Conservation (phyloP, 2,113 vertebrate species). For the Capra hircus region DNA sequence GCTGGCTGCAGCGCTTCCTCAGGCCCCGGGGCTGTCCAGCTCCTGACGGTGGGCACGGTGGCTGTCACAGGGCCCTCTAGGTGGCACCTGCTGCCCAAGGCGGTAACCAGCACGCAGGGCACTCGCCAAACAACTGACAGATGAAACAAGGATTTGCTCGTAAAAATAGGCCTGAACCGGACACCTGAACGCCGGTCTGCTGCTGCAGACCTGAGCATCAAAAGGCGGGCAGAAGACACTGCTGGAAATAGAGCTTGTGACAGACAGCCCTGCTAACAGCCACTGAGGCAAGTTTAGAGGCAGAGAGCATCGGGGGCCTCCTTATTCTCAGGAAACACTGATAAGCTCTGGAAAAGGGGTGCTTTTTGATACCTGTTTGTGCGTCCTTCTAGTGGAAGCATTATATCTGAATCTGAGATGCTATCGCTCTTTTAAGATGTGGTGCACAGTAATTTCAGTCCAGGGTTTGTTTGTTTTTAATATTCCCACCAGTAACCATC, state of each 20-base stretch:
- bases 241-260: neutral
- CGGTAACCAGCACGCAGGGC: neutral
- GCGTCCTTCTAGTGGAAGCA: neutral
- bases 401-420: neutral
- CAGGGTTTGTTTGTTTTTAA: neutral
- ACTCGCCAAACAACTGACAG: neutral
- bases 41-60: neutral
- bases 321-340: neutral
- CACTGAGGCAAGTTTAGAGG: neutral
- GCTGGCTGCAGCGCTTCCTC: neutral
- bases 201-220: neutral
- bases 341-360: neutral
- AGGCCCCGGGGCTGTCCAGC: neutral
- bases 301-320: neutral
- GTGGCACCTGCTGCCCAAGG: slow-evolving; percentile 41
- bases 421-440: neutral
- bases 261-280: neutral
- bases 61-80: slow-evolving; percentile 21
- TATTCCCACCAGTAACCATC: neutral
- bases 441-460: neutral
- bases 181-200: neutral
- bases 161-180: slow-evolving; percentile 11
- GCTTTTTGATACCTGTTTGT: rapidly evolving
- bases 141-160: neutral
- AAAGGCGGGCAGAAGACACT: neutral